Evolutionary conservation across 2,113 vertebrate species (phyloP), one percentile per base, ranked within the genome.

Genomic region (Dermatemys mawii): DNA sequence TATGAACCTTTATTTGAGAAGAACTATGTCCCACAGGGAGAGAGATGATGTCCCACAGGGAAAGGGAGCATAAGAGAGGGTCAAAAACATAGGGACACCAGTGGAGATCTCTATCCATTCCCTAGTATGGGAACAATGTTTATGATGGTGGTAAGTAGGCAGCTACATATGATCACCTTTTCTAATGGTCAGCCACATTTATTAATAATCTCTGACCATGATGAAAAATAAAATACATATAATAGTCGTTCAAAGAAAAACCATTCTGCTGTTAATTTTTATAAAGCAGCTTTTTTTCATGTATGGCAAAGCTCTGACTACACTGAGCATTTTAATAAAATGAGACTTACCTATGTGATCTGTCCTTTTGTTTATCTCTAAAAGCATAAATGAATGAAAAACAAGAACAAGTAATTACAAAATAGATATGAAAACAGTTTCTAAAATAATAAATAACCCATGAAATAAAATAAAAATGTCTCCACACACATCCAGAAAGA

Each of bases 361-460:
- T 4, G 49, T 55, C 0, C 0, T 1, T 6, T 4, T 35, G 48
- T 70, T 0, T 1, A 14, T n/a, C 70, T 73, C 50, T 3, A 1
- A 1, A 0, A 0, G 24, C 21, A 55, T 88, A 79, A 70, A 50
- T 41, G 21, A 57, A 88, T 44, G 7, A 76, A 55, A 83, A 49
- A 35, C 3, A 78, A 54, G 51, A 78, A 3, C 24, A 86, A 21
- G 35, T 8, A 4, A 10, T 67, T 67, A 17, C 19, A 22, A 67
- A 67, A 22, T 8, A 16, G 17, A 21, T 38, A 11, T 21, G 13
- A 75, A 81, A 81, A 26, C 17, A 63, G 48, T 10, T 12, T 11
- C 9, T 48, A 10, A 38, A 38, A 78, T 35, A 63, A 63, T 63
- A 35, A n/a, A 63, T 63, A 35, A 35, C 2, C 4, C n/a, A 16